phyloP scores from a whole-genome alignment of 30 jellyfish, hydroid and myxozoan species.

The Kudoa iwatai region DNA sequence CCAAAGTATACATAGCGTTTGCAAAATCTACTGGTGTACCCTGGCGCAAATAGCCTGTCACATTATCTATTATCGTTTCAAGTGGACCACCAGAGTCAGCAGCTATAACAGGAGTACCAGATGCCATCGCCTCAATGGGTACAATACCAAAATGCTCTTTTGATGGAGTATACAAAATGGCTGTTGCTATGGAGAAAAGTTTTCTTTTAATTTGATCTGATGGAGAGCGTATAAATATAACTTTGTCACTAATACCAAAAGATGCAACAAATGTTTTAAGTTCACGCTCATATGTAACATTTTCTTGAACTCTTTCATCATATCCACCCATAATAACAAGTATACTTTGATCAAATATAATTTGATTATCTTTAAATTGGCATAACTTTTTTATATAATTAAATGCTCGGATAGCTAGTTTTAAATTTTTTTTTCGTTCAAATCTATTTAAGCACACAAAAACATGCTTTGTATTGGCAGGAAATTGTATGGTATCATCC shows the following conservation, averaged over 20 bases:
- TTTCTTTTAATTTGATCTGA: slow-evolving; percentile 21
- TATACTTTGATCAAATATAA: slow-evolving; percentile 48
- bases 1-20: slow-evolving; percentile 17
- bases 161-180: slow-evolving; percentile 48
- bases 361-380: slow-evolving; percentile 7
- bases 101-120: slow-evolving; percentile 59
- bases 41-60: slow-evolving; percentile 32
- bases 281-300: slow-evolving; percentile 30
- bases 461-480: slow-evolving; percentile 7
- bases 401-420: slow-evolving; percentile 18
- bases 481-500: too few relatives aligned
- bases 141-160: slow-evolving; percentile 69
- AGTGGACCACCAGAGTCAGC: slow-evolving; percentile 83
- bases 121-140: slow-evolving; percentile 61
- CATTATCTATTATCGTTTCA: slow-evolving; percentile 13
- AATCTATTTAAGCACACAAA: slow-evolving; percentile 36
- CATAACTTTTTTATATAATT: slow-evolving; percentile 4
- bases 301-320: slow-evolving; percentile 38
- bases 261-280: slow-evolving; percentile 8
- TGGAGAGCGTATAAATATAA: slow-evolving; percentile 26
- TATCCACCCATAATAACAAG: slow-evolving; percentile 23
- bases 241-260: slow-evolving; percentile 6
- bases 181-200: slow-evolving; percentile 12
- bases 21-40: slow-evolving; percentile 29
- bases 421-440: slow-evolving; percentile 41